Conservation (phyloP, 2,888 invertebrate genomes). For the Himalopsyche kuldschensis region DNA sequence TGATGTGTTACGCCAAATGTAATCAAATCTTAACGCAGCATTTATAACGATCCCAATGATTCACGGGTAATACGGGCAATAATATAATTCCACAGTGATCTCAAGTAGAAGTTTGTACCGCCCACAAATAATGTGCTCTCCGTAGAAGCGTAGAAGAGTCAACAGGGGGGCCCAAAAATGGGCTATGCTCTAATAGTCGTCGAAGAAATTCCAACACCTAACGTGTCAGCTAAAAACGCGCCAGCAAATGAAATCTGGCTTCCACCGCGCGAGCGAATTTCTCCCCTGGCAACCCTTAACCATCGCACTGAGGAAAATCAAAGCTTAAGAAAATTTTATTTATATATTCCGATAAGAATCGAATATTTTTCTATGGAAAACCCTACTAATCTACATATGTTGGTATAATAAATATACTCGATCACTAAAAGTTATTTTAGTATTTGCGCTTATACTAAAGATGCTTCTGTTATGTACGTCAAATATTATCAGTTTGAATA, state of each 20-base stretch:
- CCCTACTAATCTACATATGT: too few relatives aligned
- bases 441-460: too few relatives aligned
- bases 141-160: background rate
- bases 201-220: constrained; percentile 35
- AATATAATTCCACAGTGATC: background rate
- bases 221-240: constrained; percentile 28
- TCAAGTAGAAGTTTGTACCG: background rate
- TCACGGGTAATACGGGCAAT: background rate
- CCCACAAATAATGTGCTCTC: background rate
- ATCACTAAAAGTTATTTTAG: too few relatives aligned
- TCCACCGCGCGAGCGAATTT: background rate
- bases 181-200: background rate
- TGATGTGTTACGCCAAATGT: background rate
- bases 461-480: too few relatives aligned
- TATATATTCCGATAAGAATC: too few relatives aligned
- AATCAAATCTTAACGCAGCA: background rate
- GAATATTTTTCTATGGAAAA: too few relatives aligned
- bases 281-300: background rate
- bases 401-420: too few relatives aligned
- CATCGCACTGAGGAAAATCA: background rate
- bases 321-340: too few relatives aligned
- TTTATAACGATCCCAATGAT: background rate
- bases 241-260: constrained; percentile 27
- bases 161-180: constrained; percentile 4
- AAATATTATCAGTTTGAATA: too few relatives aligned